Conservation (phyloP, 2,113 vertebrate genomes). For the Psittacula cyanocephala region DNA sequence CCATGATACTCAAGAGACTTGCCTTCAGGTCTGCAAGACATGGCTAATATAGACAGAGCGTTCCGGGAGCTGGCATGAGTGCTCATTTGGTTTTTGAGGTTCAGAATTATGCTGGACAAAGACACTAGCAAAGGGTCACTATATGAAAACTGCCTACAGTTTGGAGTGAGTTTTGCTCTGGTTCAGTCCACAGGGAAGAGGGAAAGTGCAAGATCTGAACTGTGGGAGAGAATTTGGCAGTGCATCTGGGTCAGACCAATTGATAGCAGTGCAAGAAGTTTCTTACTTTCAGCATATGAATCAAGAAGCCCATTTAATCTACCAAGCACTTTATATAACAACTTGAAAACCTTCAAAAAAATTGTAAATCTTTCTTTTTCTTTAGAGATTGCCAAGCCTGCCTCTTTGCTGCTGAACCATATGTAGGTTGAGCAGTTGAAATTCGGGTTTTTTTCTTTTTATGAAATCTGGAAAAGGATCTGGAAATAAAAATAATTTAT, state of each 20-base stretch:
- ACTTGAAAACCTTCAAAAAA: not conserved
- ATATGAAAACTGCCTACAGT: not conserved
- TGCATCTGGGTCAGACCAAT: not conserved
- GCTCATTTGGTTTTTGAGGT: not conserved
- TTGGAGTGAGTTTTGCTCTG: not conserved
- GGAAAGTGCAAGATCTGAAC: not conserved
- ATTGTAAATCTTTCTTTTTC: not conserved
- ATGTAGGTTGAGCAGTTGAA: not conserved
- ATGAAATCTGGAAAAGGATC: not conserved
- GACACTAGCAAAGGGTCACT: not conserved
- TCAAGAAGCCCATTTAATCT: not conserved
- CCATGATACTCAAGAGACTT: not conserved
- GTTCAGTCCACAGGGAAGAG: not conserved
- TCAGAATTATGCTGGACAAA: not conserved
- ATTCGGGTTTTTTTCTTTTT: not conserved
- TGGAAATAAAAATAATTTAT: not conserved
- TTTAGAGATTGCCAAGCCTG: not conserved
- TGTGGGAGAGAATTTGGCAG: not conserved
- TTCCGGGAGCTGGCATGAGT: not conserved
- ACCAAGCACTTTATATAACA: not conserved
- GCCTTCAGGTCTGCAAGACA: not conserved
- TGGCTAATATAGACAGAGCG: not conserved
- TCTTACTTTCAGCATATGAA: slow-evolving; percentile 4
- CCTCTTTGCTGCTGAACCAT: not conserved
- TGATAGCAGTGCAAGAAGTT: not conserved